Evolutionary conservation across 2,797 vertebrate species (phyloP), one percentile per base, ranked within the genome.

Genomic region (Rallus crepitans): DNA sequence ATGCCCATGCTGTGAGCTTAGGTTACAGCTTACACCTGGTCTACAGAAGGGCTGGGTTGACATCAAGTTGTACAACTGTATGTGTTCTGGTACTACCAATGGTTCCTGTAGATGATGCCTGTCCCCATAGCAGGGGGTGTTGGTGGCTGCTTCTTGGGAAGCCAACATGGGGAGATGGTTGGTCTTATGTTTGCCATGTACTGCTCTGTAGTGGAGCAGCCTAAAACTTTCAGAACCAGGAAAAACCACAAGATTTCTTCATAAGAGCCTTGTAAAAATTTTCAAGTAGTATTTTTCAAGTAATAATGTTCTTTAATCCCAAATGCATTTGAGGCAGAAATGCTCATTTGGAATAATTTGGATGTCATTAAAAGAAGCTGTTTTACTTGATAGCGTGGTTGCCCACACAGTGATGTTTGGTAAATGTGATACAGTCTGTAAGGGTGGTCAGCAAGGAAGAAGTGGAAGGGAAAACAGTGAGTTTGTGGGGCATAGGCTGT

Each of bases 71-170:
- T 50, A 40, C 28, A 53, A 11, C 27, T 20, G 6, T 4, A 2
- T 5, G 15, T 16, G 15, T 50, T 15, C 15, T 1, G 4, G 23
- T 21, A 27, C 42, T 33, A 18, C 12, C 1, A 0, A 31, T 16
- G 24, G 14, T 12, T 7, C 27, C 31, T 6, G 9, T 40, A 55
- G 33, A 18, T 12, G 20, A 8, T 2, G 1, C 16, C 11, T 30
- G 56, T 33, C 19, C 20, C 17, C 1, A 1, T 33, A 56, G n/a
- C 3, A 47, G 23, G 2, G 1, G 30, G 18, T 23, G 33, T 50
- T 2, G 3, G 82, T 1, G 5, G 20, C 37, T 42, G 64, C 19
- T 69, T 40, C 28, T 28, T 64, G n/a, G 35, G 33, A 69, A 57
- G 30, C 28, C 45, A 52, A 17, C 16, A 17, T 1, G 1, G 15